Evolutionary conservation across 2,888 invertebrate species (phyloP).

Genomic region (Folsomia candida): DNA sequence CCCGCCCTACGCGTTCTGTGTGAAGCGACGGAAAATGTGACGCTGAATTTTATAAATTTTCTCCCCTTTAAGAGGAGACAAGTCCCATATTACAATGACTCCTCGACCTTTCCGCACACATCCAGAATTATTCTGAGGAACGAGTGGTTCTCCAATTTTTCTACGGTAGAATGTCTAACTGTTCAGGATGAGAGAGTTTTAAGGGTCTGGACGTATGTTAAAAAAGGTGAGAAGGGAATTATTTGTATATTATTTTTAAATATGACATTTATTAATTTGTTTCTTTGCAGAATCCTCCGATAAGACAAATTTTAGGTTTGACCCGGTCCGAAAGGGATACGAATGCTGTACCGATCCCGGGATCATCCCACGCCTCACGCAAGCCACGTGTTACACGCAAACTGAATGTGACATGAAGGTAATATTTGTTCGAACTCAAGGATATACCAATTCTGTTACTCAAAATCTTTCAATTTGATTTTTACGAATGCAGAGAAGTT

Average conservation of each 20-base stretch:
- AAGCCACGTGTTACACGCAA: slow-evolving; percentile 24
- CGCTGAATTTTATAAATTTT: slow-evolving; percentile 30
- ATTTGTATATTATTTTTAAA: neutral
- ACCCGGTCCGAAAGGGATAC: slow-evolving; percentile 15
- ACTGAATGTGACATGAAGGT: slow-evolving; percentile 32
- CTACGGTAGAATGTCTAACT: slow-evolving; percentile 26
- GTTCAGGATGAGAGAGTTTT: slow-evolving; percentile 16
- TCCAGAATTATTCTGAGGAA: slow-evolving; percentile 22
- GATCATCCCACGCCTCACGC: slow-evolving; percentile 17
- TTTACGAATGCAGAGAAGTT: too few relatives aligned
- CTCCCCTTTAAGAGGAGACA: slow-evolving; percentile 11
- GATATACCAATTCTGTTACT: too few relatives aligned
- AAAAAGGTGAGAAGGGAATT: slow-evolving; percentile 13
- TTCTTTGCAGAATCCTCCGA: neutral
- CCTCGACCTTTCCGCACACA: slow-evolving; percentile 13
- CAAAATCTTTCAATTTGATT: too few relatives aligned
- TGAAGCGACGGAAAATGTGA: slow-evolving; percentile 24
- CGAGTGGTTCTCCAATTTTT: slow-evolving; percentile 25
- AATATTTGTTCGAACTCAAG: too few relatives aligned
- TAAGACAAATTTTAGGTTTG: neutral
- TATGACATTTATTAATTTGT: too few relatives aligned
- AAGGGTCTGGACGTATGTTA: slow-evolving; percentile 30
- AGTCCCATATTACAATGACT: slow-evolving; percentile 7
- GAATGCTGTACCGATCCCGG: slow-evolving; percentile 20
- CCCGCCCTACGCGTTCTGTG: slow-evolving; percentile 19